Percentiles rank a stretch among this genome's conserved stretches.
phyloP scores from a whole-genome alignment of 1,140 invertebrate genomes.

The Megathymus violae region DNA sequence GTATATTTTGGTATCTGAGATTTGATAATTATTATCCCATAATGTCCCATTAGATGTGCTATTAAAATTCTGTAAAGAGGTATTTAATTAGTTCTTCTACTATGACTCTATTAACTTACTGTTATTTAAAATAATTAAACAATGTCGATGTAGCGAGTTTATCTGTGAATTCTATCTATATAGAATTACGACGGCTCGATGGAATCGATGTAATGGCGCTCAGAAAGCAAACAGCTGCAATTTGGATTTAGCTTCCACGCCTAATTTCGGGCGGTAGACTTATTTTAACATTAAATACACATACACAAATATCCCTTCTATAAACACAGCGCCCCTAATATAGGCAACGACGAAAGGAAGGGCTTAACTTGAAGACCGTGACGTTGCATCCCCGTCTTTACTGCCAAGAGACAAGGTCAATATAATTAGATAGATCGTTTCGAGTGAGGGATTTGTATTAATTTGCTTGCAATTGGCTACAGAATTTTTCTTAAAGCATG shows the following conservation, averaged over 20 bases:
- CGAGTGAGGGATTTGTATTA: conserved; percentile 30
- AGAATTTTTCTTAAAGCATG: conserved; percentile 1
- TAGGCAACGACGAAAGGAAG: conserved; percentile 58
- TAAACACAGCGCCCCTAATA: conserved; percentile 79
- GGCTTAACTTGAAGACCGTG: conserved; percentile 51
- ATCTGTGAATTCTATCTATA: no score
- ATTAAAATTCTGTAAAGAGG: no score
- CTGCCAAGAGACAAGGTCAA: conserved; percentile 29
- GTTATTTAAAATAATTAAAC: no score
- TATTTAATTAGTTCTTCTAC: no score
- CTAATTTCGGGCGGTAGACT: conserved; percentile 79
- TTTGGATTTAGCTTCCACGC: conserved; percentile 79
- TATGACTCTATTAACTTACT: no score
- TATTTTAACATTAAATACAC: conserved; percentile 83
- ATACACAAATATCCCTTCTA: conserved; percentile 79
- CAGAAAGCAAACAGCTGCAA: conserved; percentile 75
- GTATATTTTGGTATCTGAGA: no score
- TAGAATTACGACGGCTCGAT: conserved; percentile 20
- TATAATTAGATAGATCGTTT: conserved; percentile 15
- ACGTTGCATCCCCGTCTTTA: conserved; percentile 39
- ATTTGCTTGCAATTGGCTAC: conserved; percentile 17
- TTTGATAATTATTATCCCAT: no score
- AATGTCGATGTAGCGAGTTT: no score
- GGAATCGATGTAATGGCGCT: conserved; percentile 51
- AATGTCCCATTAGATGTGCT: no score